Evolutionary conservation across 2,888 invertebrate species (phyloP), one percentile per base, ranked within the genome.

Genomic region (Timema cristinae): DNA sequence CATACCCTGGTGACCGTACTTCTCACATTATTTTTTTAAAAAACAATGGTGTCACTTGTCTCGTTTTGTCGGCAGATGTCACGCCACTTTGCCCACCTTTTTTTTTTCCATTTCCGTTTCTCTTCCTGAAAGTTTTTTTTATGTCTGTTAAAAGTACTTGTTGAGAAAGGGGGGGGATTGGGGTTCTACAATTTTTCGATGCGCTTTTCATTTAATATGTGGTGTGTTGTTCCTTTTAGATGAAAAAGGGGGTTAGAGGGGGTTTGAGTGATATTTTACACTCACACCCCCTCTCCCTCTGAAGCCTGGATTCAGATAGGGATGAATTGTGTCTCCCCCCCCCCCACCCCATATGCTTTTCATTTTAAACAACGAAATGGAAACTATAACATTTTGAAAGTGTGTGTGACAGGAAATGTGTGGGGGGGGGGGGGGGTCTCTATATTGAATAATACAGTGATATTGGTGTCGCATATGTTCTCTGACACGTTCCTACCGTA

Each of bases 141-240:
- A 32, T 32, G 32, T 32, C 32, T 32, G 32, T 32, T 32, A 32
- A 32, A 32, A 32, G 4, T 32, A 32, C 32, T 13, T 11, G 54
- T 1, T 1, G 54, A 2, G 54, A n/a, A 52, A 52, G 52, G 52
- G 54, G 54, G 54, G 54, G 4, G 54, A n/a, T 11, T 32, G 32
- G 32, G 32, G 32, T 32, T 32, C 32, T 32, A 32, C 32, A 32
- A 32, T 32, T 32, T 32, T 32, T 11, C 47, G 63, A 13, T 8
- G 63, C 63, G 9, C 63, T 63, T 63, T 63, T 63, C 63, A 63
- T 63, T 63, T 63, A 32, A 63, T 63, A 63, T 63, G 63, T 63
- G 63, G 63, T 63, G 63, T 63, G 63, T 63, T 32, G 63, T 63
- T 47, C 10, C 63, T 11, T n/a, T 13, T 13, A 7, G 63, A 32